Evolutionary conservation across 2,113 vertebrate species (phyloP).

Genomic region (Oreochromis tanganicae): DNA sequence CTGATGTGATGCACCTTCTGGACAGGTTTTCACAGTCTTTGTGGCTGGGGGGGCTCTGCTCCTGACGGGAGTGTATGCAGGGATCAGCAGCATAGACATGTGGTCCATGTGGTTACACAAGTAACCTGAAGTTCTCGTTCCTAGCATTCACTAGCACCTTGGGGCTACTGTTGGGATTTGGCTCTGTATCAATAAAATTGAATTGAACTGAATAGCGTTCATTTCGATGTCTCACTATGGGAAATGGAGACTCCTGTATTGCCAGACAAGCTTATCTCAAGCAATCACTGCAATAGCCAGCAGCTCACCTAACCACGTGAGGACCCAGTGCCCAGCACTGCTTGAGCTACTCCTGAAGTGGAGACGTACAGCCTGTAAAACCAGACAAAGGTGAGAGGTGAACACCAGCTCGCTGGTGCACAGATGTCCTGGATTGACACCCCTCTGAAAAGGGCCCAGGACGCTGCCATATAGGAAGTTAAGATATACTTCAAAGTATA

Average conservation of each 20-base stretch:
- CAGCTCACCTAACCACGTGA: neutral
- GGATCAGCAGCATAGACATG: neutral
- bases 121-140: too few relatives aligned
- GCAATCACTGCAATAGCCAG: neutral
- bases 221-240: neutral
- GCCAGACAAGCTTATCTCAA: neutral
- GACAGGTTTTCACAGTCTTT: neutral
- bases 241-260: neutral
- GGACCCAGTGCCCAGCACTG: neutral
- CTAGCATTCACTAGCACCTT: too few relatives aligned
- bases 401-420: neutral
- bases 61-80: neutral
- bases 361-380: neutral
- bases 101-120: neutral
- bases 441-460: neutral
- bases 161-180: neutral
- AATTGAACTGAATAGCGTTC: neutral
- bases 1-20: neutral
- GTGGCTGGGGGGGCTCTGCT: neutral
- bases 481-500: neutral
- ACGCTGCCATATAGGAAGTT: neutral
- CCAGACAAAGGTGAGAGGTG: neutral
- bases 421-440: neutral
- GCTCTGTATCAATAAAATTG: accelerated
- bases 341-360: neutral